phyloP scores from a whole-genome alignment of 2,888 invertebrate species.

The Drosophila pseudotakahashii region DNA sequence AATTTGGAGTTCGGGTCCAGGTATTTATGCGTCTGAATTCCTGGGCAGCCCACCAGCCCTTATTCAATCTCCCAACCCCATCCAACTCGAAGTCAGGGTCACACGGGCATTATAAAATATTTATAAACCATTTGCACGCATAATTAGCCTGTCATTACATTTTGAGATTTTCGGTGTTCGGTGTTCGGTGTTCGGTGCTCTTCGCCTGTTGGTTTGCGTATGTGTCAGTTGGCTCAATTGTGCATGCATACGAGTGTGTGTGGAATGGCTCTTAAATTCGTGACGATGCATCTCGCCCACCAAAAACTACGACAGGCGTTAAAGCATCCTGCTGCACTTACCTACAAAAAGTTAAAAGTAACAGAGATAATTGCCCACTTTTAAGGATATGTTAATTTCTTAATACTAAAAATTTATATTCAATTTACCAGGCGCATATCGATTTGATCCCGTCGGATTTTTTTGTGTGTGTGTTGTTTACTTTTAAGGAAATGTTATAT shows the following conservation, averaged over 20 bases:
- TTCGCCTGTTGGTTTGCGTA: slow-evolving; percentile 10
- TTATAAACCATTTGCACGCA: slow-evolving; percentile 83
- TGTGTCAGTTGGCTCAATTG: slow-evolving; percentile 18
- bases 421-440: too few relatives aligned
- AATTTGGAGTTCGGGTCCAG: background rate
- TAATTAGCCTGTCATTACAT: slow-evolving; percentile 83
- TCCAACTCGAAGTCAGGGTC: slow-evolving; percentile 55
- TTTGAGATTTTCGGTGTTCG: slow-evolving; percentile 69
- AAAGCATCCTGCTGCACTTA: background rate
- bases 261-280: slow-evolving; percentile 9
- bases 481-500: too few relatives aligned
- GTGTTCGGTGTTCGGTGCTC: too few relatives aligned
- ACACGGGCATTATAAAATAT: slow-evolving; percentile 75
- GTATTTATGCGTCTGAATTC: slow-evolving; percentile 4
- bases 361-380: too few relatives aligned
- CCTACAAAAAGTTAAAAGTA: background rate
- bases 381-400: too few relatives aligned
- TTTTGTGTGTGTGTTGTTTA: too few relatives aligned
- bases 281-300: slow-evolving; percentile 6
- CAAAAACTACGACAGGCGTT: background rate
- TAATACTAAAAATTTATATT: too few relatives aligned
- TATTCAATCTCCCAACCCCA: slow-evolving; percentile 34
- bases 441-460: too few relatives aligned
- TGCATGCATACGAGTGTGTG: slow-evolving; percentile 19
- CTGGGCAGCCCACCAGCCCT: background rate